Evolutionary conservation across 2,797 vertebrate genomes (phyloP).

Genomic region (Martes flavigula): DNA sequence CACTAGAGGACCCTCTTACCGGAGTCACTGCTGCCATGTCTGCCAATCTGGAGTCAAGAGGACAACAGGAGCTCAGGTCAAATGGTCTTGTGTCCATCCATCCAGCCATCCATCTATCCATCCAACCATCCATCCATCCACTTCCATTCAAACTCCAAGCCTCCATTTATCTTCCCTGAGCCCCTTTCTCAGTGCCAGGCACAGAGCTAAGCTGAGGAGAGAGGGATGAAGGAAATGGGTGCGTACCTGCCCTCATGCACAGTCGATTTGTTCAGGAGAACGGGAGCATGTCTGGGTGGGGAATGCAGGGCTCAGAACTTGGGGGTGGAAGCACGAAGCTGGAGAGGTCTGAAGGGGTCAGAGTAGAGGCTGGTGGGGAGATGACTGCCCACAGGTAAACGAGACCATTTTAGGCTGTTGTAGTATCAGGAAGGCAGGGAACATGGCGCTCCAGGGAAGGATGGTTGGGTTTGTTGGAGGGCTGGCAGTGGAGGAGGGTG

Average conservation of each 20-base stretch:
- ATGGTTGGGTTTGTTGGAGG: too few relatives aligned
- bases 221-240: not conserved
- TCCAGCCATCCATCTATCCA: not conserved
- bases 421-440: not conserved
- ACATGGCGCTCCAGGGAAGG: not conserved
- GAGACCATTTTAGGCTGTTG: too few relatives aligned
- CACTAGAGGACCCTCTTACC: not conserved
- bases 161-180: not conserved
- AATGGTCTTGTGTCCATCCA: not conserved
- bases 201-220: not conserved
- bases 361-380: not conserved
- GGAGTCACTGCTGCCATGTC: not conserved
- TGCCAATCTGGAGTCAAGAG: not conserved
- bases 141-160: not conserved
- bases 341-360: not conserved
- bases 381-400: not conserved
- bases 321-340: not conserved
- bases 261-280: not conserved
- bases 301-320: too few relatives aligned
- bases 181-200: not conserved
- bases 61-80: not conserved
- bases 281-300: accelerated
- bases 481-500: not conserved
- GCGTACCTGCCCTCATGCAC: accelerated
- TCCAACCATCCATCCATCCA: not conserved